Evolutionary conservation across 2,113 vertebrate genomes (phyloP).

Genomic region (Engraulis encrasicolus): DNA sequence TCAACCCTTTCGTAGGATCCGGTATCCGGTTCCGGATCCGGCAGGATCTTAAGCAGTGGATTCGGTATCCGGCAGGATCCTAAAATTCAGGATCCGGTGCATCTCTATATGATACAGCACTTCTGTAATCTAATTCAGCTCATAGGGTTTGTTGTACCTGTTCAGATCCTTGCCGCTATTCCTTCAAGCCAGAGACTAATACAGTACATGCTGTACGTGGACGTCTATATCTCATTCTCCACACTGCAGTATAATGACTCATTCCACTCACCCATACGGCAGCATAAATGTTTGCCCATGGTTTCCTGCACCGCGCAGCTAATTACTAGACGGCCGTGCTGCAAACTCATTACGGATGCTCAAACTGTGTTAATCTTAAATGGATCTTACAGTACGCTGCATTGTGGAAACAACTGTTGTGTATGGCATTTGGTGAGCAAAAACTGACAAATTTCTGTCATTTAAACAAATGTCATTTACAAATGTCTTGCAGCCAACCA

Average conservation of each 20-base stretch:
- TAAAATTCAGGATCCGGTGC: too few species aligned
- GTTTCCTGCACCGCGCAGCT: neutral
- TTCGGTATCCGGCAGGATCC: too few species aligned
- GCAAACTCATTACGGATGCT: neutral
- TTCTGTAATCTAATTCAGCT: neutral
- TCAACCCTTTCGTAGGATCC: too few species aligned
- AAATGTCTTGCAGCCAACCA: conserved; percentile 58
- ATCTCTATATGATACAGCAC: too few species aligned
- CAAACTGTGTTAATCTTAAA: neutral
- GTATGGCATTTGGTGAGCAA: neutral
- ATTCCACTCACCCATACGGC: neutral
- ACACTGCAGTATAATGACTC: neutral
- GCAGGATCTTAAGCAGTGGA: too few species aligned
- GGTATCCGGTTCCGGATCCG: too few species aligned
- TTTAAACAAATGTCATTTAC: neutral
- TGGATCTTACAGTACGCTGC: neutral
- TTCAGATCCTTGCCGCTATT: neutral
- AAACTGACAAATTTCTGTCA: too few species aligned
- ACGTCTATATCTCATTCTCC: neutral
- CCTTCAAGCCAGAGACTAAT: neutral
- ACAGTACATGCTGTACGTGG: too few species aligned
- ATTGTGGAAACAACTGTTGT: neutral
- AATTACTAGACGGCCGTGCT: neutral
- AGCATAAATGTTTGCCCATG: neutral
- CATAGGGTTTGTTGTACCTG: neutral